These are phyloP conservation scores for Wasmannia auropunctata DNA, from an alignment of 1,140 invertebrate species.

Conservation along the genomic window DNA sequence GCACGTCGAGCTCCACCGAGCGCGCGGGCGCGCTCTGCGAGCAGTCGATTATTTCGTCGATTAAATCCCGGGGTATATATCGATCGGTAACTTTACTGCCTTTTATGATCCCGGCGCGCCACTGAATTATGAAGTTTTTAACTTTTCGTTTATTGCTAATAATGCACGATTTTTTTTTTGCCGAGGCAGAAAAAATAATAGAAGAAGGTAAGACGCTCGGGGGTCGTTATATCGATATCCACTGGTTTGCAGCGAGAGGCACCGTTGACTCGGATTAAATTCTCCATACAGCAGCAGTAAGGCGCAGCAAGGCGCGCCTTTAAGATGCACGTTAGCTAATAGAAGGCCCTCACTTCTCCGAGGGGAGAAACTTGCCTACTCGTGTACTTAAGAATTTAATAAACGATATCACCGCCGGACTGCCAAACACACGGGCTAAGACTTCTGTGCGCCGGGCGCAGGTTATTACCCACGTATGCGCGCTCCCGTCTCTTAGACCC, in stretches of 20 bases:
- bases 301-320: neutral
- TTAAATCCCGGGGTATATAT: constrained; percentile 51
- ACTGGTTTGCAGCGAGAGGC: neutral
- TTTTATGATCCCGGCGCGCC: constrained; percentile 16
- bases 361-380: constrained; percentile 25
- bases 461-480: constrained; percentile 55
- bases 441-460: constrained; percentile 25
- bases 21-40: constrained; percentile 55
- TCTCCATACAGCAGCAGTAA: neutral
- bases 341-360: neutral
- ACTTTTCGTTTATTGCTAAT: constrained; percentile 41
- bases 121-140: constrained; percentile 36
- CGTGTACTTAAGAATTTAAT: constrained; percentile 69
- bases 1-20: constrained; percentile 64
- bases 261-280: constrained; percentile 30
- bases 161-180: neutral
- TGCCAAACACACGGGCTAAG: constrained; percentile 41
- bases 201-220: neutral
- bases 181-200: neutral
- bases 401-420: constrained; percentile 64
- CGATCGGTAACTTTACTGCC: constrained; percentile 29
- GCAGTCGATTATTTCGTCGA: constrained; percentile 62
- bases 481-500: neutral
- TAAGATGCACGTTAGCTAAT: constrained; percentile 13
- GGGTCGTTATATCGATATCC: constrained; percentile 6